These are phyloP conservation scores for Brachypterus glaber DNA, from an alignment of 2,888 invertebrate genomes.

Conservation along the genomic window DNA sequence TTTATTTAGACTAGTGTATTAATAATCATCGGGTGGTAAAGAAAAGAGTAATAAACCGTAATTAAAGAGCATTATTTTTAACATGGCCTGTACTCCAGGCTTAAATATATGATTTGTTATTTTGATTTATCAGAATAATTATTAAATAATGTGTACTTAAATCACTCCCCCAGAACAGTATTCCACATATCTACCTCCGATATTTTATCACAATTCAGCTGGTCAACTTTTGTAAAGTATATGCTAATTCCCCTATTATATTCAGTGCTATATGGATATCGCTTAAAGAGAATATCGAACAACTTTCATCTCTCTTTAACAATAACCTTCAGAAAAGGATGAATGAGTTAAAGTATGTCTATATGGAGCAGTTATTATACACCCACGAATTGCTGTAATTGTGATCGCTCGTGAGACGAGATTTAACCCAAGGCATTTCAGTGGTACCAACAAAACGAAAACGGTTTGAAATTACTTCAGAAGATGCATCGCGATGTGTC, in stretches of 20 bases:
- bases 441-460: slow-evolving; percentile 34
- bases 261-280: slow-evolving; percentile 41
- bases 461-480: slow-evolving; percentile 13
- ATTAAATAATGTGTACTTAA: slow-evolving; percentile 42
- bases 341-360: slow-evolving; percentile 25
- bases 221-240: slow-evolving; percentile 31
- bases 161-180: slow-evolving; percentile 26
- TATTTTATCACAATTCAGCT: slow-evolving; percentile 15
- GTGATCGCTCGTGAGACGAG: slow-evolving; percentile 40
- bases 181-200: slow-evolving; percentile 10
- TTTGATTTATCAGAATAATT: slow-evolving; percentile 45
- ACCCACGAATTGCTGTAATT: slow-evolving; percentile 41
- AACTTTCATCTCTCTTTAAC: slow-evolving; percentile 18
- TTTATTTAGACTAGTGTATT: too few relatives aligned
- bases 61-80: slow-evolving; percentile 42
- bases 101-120: slow-evolving; percentile 41
- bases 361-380: slow-evolving; percentile 39
- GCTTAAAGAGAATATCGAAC: slow-evolving; percentile 16
- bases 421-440: slow-evolving; percentile 37
- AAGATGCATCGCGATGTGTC: slow-evolving; percentile 4
- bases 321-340: slow-evolving; percentile 23
- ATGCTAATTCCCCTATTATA: slow-evolving; percentile 44
- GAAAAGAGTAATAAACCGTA: slow-evolving; percentile 37
- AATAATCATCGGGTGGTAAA: slow-evolving; percentile 22
- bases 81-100: slow-evolving; percentile 35